phyloP scores from a whole-genome alignment of 2,888 invertebrate species.

The Thymelicus acteon region DNA sequence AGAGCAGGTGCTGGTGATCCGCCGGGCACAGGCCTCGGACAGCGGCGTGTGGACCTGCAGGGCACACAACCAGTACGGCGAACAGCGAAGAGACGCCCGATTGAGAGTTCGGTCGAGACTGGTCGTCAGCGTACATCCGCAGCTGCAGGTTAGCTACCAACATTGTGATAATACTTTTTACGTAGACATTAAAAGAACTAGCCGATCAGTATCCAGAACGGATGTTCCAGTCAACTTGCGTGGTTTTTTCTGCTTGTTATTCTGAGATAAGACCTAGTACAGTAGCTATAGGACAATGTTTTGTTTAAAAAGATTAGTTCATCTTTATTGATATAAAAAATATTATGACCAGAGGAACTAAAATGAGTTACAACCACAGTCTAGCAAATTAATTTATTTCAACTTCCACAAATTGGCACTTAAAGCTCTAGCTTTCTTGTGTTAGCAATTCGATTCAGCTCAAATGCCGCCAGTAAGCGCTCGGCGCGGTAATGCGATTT shows the following conservation, averaged over 20 bases:
- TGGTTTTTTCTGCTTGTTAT: too few species aligned
- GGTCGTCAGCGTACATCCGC: conserved; percentile 86
- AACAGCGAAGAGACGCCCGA: conserved; percentile 87
- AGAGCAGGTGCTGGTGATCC: conserved; percentile 88
- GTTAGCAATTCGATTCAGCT: conserved; percentile 20
- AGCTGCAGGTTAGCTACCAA: conserved; percentile 75
- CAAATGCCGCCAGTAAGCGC: conserved; percentile 22
- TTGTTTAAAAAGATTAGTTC: too few species aligned
- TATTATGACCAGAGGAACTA: too few species aligned
- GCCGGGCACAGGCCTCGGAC: conserved; percentile 87
- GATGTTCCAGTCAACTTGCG: too few species aligned
- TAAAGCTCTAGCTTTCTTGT: conserved; percentile 9
- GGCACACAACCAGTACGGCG: conserved; percentile 90
- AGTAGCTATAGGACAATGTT: too few species aligned
- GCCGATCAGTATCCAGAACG: too few species aligned
- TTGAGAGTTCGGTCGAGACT: conserved; percentile 87
- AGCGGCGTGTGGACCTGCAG: conserved; percentile 90
- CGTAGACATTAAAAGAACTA: too few species aligned
- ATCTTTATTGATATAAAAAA: too few species aligned
- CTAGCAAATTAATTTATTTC: neutral
- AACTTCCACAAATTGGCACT: neutral
- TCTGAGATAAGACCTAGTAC: too few species aligned
- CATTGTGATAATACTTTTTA: neutral
- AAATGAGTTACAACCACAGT: too few species aligned
- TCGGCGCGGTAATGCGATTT: conserved; percentile 22